These are phyloP conservation scores for Pseudotriccus pelzelni DNA, from an alignment of 2,797 vertebrate species.

Conservation along the genomic window DNA sequence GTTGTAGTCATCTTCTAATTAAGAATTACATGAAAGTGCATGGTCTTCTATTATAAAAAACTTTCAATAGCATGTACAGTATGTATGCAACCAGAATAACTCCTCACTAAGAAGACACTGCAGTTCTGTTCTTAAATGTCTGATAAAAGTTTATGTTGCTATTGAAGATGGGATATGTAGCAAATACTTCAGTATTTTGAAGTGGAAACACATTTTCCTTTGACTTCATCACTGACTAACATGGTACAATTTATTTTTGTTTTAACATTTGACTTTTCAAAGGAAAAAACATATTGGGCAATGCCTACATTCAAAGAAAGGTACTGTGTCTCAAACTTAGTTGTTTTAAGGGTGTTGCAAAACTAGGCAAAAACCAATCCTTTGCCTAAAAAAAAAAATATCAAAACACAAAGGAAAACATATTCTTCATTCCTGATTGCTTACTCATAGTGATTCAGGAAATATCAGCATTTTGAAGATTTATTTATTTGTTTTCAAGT, in stretches of 20 bases:
- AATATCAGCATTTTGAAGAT: not conserved
- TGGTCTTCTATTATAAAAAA: constrained; percentile 70
- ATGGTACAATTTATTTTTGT: not conserved
- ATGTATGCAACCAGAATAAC: not conserved
- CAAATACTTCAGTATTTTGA: not conserved
- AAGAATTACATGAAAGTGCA: constrained; percentile 81
- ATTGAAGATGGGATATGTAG: not conserved
- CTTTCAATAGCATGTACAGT: constrained; percentile 49
- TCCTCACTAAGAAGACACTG: not conserved
- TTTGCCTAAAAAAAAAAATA: not conserved
- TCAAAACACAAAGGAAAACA: not conserved
- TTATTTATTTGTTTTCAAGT: not conserved
- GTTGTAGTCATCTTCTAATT: constrained; percentile 82
- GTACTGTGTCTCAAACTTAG: not conserved
- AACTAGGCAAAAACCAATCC: not conserved
- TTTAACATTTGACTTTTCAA: not conserved
- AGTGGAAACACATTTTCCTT: not conserved
- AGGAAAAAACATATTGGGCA: not conserved
- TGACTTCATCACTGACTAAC: not conserved
- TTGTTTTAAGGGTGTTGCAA: not conserved
- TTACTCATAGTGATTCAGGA: constrained; percentile 5
- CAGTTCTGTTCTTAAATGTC: constrained; percentile 7
- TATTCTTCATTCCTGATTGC: not conserved
- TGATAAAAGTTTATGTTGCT: constrained; percentile 42
- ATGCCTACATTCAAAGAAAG: not conserved